A percentile compares a stretch with the other conserved stretches of the same genome.
These are phyloP conservation scores for Aphelocoma californica DNA, from an alignment of 2,797 vertebrate species.

Conservation along the genomic window DNA sequence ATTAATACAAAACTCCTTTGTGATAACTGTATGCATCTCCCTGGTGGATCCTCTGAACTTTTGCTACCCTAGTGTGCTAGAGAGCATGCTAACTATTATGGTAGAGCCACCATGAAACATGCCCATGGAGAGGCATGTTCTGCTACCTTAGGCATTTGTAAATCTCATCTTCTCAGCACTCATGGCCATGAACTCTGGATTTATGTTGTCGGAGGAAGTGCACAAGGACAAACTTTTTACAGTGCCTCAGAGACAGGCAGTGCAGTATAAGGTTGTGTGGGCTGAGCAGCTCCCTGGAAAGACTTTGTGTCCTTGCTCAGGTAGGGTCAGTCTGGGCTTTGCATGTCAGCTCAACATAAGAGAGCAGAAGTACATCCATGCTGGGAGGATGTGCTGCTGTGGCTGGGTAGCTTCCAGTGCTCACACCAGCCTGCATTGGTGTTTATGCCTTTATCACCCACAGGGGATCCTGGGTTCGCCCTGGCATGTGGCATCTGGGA, in stretches of 20 bases:
- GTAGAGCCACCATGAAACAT: background rate
- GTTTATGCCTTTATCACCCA: background rate
- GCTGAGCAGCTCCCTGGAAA: background rate
- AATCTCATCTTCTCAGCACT: background rate
- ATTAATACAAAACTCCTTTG: background rate
- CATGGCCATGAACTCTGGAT: background rate
- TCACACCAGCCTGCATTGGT: background rate
- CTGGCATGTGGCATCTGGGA: background rate
- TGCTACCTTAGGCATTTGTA: background rate
- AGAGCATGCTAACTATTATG: background rate
- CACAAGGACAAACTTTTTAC: background rate
- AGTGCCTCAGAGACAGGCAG: background rate
- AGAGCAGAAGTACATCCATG: background rate
- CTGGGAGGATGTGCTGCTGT: background rate
- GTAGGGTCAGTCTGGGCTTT: accelerated
- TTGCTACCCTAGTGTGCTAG: background rate
- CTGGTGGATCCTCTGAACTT: background rate
- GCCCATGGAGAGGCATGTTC: background rate
- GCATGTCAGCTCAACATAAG: background rate
- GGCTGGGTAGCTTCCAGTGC: background rate
- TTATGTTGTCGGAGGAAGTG: background rate
- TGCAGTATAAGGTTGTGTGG: background rate
- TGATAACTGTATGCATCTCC: background rate
- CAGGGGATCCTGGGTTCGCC: background rate
- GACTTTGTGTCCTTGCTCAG: background rate